These are phyloP conservation scores for Xenus cinereus DNA, from an alignment of 2,113 vertebrate genomes.

Conservation along the genomic window DNA sequence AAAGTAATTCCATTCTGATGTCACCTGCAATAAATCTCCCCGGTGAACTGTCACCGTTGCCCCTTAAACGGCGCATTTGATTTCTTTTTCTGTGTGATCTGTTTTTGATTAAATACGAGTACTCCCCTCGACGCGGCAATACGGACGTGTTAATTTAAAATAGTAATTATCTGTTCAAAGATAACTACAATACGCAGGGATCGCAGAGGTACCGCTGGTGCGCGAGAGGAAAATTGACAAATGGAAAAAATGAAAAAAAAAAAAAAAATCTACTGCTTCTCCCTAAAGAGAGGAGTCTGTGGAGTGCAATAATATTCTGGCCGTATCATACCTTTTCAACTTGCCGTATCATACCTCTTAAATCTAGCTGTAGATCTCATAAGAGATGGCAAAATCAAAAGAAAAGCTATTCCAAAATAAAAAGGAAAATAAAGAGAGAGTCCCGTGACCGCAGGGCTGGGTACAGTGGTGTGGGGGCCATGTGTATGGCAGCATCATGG, in stretches of 20 bases:
- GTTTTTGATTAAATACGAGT: not conserved
- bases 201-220: not conserved
- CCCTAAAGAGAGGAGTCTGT: not conserved
- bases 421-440: not conserved
- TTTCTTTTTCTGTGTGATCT: not conserved
- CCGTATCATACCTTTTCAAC: rapidly evolving
- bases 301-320: not conserved
- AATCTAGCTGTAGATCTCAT: not conserved
- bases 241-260: not conserved
- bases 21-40: not conserved
- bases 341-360: no score
- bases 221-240: not conserved
- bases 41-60: not conserved
- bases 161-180: not conserved
- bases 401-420: not conserved
- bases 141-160: not conserved
- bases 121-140: not conserved
- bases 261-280: not conserved
- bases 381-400: not conserved
- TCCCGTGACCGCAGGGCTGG: not conserved
- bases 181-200: not conserved
- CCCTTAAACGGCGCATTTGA: not conserved
- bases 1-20: not conserved
- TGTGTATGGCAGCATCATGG: rapidly evolving
- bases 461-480: not conserved